Conservation (phyloP, 92 coral and sea anemone genomes). For the Plumapathes pennacea region DNA sequence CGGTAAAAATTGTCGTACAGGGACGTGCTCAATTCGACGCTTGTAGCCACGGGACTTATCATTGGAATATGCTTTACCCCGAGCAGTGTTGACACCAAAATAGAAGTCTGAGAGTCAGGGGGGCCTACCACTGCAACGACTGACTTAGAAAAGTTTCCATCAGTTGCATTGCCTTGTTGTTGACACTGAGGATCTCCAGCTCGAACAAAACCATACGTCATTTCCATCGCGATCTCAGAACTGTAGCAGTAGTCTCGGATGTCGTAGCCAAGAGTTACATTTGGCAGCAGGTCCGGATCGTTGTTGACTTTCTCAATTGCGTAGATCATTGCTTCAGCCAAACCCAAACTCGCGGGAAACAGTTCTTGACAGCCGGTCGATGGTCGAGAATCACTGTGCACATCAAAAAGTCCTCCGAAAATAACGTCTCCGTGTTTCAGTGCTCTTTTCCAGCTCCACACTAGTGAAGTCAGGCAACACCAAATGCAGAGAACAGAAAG, state of each 20-base stretch:
- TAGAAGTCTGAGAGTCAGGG: conserved; percentile 53
- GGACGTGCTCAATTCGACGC: conserved; percentile 58
- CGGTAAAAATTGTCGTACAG: conserved; percentile 56
- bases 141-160: conserved; percentile 16
- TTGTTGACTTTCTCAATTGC: conserved; percentile 50
- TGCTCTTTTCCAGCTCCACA: too few species aligned
- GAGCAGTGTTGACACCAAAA: conserved; percentile 51
- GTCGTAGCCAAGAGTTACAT: conserved; percentile 53
- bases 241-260: conserved; percentile 69
- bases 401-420: conserved; percentile 32
- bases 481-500: too few species aligned
- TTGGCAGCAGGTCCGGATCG: conserved; percentile 32
- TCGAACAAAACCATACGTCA: conserved; percentile 32
- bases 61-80: conserved; percentile 66
- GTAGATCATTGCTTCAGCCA: conserved; percentile 59
- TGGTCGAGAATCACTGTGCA: conserved; percentile 20
- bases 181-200: conserved; percentile 9
- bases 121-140: conserved; percentile 63
- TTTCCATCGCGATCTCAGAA: conserved; percentile 41
- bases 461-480: too few species aligned
- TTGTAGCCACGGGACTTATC: conserved; percentile 65
- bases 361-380: conserved; percentile 43
- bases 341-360: conserved; percentile 52
- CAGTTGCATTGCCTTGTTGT: not conserved
- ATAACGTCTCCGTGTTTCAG: conserved; percentile 27